These are phyloP conservation scores for Epizoanthus stellaris DNA, from an alignment of 92 coral and sea anemone species.

Conservation along the genomic window DNA sequence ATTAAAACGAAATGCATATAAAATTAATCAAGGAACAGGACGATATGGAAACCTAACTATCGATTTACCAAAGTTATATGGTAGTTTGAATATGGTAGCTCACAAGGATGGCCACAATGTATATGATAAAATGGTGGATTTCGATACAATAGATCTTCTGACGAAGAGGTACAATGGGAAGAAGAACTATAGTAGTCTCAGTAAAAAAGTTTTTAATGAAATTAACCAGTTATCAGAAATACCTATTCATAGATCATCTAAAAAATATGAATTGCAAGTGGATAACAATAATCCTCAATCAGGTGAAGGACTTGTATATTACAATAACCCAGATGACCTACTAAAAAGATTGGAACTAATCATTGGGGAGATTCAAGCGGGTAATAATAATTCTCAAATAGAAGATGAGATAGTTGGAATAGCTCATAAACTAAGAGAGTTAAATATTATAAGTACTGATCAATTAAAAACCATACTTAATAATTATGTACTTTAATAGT, in stretches of 20 bases:
- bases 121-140: constrained; percentile 21
- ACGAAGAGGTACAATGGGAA: not conserved
- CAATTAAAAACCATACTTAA: constrained; percentile 6
- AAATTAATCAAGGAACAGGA: not conserved
- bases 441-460: not conserved
- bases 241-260: constrained; percentile 47
- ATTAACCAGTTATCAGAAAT: not conserved
- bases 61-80: constrained; percentile 32
- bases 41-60: constrained; percentile 13
- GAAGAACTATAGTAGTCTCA: too few relatives aligned
- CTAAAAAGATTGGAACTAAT: not conserved
- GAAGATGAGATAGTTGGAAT: constrained; percentile 26
- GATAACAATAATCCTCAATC: too few relatives aligned
- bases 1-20: constrained; percentile 41
- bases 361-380: constrained; percentile 20
- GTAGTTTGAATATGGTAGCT: constrained; percentile 9
- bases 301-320: constrained; percentile 44
- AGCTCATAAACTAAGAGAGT: constrained; percentile 20
- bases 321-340: constrained; percentile 31
- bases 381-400: constrained; percentile 1
- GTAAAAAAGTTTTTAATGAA: too few relatives aligned
- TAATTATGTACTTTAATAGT: constrained; percentile 18
- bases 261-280: too few relatives aligned
- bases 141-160: not conserved
- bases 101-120: not conserved